Evolutionary conservation across 2,113 vertebrate species (phyloP).

Genomic region (Patagioenas fasciata): DNA sequence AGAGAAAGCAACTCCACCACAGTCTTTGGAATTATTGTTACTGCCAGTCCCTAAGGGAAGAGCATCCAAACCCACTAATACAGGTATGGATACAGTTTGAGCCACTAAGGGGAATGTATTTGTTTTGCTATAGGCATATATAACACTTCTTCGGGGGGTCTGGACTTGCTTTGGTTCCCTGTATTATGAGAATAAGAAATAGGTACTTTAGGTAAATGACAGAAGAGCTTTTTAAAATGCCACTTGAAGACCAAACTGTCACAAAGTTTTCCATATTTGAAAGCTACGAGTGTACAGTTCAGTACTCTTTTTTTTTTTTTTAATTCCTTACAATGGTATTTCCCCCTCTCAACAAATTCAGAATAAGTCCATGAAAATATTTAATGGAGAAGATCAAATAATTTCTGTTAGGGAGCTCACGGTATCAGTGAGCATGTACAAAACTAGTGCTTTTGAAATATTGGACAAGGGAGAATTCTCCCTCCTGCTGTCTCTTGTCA

Average conservation of each 20-base stretch:
- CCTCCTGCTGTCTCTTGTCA: conserved; percentile 61
- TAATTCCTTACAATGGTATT: conserved; percentile 44
- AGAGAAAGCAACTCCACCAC: conserved; percentile 86
- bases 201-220: conserved; percentile 14
- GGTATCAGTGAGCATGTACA: conserved; percentile 40
- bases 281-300: conserved; percentile 2
- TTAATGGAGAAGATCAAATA: conserved; percentile 71
- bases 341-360: conserved; percentile 40
- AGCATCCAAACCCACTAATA: conserved; percentile 84
- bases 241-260: conserved; percentile 10
- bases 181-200: conserved; percentile 12
- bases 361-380: conserved; percentile 46
- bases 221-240: conserved; percentile 41
- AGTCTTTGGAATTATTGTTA: conserved; percentile 89
- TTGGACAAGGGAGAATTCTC: conserved; percentile 58
- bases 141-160: neutral
- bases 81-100: conserved; percentile 77
- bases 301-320: neutral
- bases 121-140: neutral
- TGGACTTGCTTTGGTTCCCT: neutral
- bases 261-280: conserved; percentile 40
- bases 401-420: conserved; percentile 27
- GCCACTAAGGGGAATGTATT: neutral
- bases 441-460: conserved; percentile 66
- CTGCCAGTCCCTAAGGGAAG: conserved; percentile 91